Percentiles rank a stretch among this genome's conserved stretches.
Conservation (phyloP, 1,140 invertebrate genomes). For the Macrocentrus cingulum region DNA sequence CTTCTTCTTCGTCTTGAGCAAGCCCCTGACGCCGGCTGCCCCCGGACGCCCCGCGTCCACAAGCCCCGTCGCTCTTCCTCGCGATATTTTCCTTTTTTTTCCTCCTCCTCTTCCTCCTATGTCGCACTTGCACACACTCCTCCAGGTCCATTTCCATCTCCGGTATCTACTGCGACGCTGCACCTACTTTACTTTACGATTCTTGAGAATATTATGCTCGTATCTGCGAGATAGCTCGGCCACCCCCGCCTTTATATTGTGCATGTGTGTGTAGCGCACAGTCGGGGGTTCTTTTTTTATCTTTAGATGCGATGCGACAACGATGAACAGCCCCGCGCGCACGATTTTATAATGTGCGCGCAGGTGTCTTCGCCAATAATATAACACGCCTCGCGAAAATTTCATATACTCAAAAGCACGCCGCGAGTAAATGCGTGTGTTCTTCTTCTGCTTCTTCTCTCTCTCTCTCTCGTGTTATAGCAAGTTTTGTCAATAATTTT, state of each 20-base stretch:
- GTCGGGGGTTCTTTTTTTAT: slow-evolving; percentile 11
- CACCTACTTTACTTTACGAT: slow-evolving; percentile 41
- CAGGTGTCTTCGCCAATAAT: slow-evolving; percentile 6
- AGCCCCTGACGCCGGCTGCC: background rate
- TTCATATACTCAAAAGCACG: background rate
- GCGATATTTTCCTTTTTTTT: slow-evolving; percentile 9
- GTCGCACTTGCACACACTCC: background rate
- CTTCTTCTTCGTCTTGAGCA: slow-evolving; percentile 31
- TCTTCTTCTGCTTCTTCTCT: too few species aligned
- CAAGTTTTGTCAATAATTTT: slow-evolving; percentile 27
- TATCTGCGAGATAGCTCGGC: slow-evolving; percentile 39
- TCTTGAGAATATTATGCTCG: slow-evolving; percentile 48
- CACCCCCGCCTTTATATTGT: slow-evolving; percentile 25
- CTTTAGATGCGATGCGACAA: background rate
- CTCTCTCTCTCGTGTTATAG: slow-evolving; percentile 4
- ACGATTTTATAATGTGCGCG: slow-evolving; percentile 13
- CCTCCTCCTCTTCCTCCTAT: background rate
- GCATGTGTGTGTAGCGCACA: background rate
- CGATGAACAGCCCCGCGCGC: background rate
- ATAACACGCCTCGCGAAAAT: background rate
- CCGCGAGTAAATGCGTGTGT: background rate
- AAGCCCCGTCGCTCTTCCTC: slow-evolving; percentile 5
- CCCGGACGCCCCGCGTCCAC: background rate
- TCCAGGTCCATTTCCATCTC: slow-evolving; percentile 15
- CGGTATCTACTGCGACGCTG: slow-evolving; percentile 25